Evolutionary conservation across 2,113 vertebrate species (phyloP).

Genomic region (Silurus meridionalis): DNA sequence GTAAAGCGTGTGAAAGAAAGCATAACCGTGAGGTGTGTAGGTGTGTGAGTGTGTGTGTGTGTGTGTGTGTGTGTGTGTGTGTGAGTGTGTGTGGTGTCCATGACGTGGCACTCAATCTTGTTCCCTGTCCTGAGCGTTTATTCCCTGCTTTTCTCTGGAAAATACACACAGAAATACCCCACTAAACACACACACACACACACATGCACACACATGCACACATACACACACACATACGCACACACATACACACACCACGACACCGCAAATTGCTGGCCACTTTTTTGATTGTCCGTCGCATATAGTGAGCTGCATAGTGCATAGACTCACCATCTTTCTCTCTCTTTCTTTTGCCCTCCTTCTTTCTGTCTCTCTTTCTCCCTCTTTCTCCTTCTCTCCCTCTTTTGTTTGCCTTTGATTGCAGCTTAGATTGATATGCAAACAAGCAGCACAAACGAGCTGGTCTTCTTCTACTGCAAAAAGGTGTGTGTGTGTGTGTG

Average conservation of each 20-base stretch:
- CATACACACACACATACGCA: neutral
- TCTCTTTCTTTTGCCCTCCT: neutral
- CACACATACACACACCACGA: neutral
- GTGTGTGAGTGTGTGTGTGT: neutral
- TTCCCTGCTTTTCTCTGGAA: neutral
- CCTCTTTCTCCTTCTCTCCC: neutral
- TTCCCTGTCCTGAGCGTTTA: neutral
- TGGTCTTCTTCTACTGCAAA: neutral
- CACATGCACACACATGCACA: neutral
- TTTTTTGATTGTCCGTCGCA: neutral
- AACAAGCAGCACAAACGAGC: neutral
- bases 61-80: constrained; percentile 4
- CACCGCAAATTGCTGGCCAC: neutral
- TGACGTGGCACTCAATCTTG: constrained; percentile 6
- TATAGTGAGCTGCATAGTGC: neutral
- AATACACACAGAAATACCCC: neutral
- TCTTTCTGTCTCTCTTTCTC: neutral
- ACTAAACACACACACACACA: neutral
- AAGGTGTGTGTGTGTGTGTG: no score
- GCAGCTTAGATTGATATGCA: constrained; percentile 41
- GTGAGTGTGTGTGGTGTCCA: neutral
- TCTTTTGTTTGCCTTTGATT: constrained; percentile 32
- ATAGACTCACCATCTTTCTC: neutral
- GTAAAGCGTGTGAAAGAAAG: neutral
- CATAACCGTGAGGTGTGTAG: neutral